A percentile compares a stretch with the other conserved stretches of the same genome.
phyloP scores from a whole-genome alignment of 2,113 vertebrate genomes.

The Odontesthes bonariensis region DNA sequence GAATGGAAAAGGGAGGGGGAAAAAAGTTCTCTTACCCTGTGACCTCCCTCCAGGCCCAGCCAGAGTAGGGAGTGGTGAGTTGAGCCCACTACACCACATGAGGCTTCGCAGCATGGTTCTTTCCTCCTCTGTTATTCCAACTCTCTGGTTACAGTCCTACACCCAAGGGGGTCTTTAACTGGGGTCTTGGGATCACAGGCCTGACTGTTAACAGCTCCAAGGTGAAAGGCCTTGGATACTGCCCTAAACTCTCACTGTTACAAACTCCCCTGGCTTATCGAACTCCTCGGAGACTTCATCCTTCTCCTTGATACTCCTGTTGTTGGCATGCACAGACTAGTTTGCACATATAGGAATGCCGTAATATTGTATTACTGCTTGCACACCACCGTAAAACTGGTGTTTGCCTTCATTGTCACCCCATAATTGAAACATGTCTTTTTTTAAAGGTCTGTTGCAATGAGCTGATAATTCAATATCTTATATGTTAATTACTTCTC shows the following conservation, averaged over 20 bases:
- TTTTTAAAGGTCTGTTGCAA: not conserved
- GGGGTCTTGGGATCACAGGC: slow-evolving; percentile 79
- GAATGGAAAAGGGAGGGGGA: not conserved
- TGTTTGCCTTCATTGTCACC: slow-evolving; percentile 1
- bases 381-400: not conserved
- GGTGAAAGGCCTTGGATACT: slow-evolving; percentile 75
- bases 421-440: slow-evolving; percentile 2
- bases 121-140: slow-evolving; percentile 81
- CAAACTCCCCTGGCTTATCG: slow-evolving; percentile 55
- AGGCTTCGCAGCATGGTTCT: slow-evolving; percentile 53
- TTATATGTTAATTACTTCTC: slow-evolving; percentile 31
- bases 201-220: slow-evolving; percentile 83
- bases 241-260: slow-evolving; percentile 63
- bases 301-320: slow-evolving; percentile 7
- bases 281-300: slow-evolving; percentile 47
- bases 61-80: slow-evolving; percentile 53
- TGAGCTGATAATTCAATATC: slow-evolving; percentile 3
- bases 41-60: slow-evolving; percentile 68
- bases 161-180: slow-evolving; percentile 85
- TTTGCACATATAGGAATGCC: slow-evolving; percentile 8
- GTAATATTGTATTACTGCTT: slow-evolving; percentile 1
- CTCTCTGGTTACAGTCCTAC: slow-evolving; percentile 83
- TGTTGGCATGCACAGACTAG: not conserved
- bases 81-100: slow-evolving; percentile 52
- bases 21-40: slow-evolving; percentile 48